Evolutionary conservation across 2,797 vertebrate species (phyloP).

Genomic region (Gymnothorax javanicus): DNA sequence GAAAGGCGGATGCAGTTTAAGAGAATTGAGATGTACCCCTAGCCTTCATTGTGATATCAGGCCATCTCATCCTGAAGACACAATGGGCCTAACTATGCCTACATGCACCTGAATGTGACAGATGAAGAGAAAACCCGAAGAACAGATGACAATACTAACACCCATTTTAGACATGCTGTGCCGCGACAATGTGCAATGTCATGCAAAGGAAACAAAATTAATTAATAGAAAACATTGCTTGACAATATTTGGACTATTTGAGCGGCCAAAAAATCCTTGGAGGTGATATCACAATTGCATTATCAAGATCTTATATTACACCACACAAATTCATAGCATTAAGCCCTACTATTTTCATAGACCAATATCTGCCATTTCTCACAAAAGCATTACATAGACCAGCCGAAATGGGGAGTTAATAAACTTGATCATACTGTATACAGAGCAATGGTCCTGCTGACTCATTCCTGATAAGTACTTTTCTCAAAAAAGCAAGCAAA

Average conservation of each 20-base stretch:
- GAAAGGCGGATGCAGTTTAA: too few relatives aligned
- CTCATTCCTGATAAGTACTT: background rate
- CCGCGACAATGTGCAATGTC: too few relatives aligned
- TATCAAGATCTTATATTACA: background rate
- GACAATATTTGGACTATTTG: too few relatives aligned
- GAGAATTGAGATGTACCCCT: too few relatives aligned
- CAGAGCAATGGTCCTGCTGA: background rate
- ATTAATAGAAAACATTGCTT: too few relatives aligned
- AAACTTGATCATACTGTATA: background rate
- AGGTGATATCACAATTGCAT: background rate
- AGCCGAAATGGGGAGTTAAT: background rate
- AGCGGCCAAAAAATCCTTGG: too few relatives aligned
- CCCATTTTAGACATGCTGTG: too few relatives aligned
- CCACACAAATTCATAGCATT: background rate
- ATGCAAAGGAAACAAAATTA: too few relatives aligned
- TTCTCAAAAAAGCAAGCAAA: background rate
- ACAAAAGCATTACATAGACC: background rate
- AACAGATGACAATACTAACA: background rate
- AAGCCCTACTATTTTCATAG: background rate
- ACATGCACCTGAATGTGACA: background rate
- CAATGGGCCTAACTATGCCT: background rate
- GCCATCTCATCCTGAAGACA: background rate
- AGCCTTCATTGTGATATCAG: background rate
- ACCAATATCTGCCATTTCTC: background rate
- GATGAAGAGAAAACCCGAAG: background rate